Evolutionary conservation across 1,140 invertebrate genomes (phyloP).

Genomic region (Papilio polytes): DNA sequence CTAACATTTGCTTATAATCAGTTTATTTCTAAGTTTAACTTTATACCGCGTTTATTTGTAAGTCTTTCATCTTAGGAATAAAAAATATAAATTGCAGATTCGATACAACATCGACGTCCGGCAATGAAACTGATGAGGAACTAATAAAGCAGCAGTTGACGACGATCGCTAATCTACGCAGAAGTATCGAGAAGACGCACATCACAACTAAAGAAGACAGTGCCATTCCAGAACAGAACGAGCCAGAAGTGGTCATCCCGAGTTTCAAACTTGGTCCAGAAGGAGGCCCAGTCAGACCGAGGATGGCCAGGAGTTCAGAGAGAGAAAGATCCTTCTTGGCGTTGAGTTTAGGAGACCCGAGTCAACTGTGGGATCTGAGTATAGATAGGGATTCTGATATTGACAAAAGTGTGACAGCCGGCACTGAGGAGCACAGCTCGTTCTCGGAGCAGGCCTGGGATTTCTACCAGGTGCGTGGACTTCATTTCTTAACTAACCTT

Average conservation of each 20-base stretch:
- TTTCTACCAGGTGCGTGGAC: slow-evolving; percentile 88
- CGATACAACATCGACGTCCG: slow-evolving; percentile 80
- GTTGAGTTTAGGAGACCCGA: slow-evolving; percentile 71
- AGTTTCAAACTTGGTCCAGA: slow-evolving; percentile 86
- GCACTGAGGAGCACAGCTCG: slow-evolving; percentile 89
- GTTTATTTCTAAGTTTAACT: no score
- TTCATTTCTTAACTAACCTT: not conserved
- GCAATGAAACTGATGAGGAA: slow-evolving; percentile 82
- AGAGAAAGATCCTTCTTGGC: slow-evolving; percentile 74
- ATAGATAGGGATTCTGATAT: slow-evolving; percentile 79
- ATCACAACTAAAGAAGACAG: slow-evolving; percentile 77
- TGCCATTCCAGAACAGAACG: slow-evolving; percentile 76
- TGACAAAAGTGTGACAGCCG: slow-evolving; percentile 80
- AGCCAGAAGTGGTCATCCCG: slow-evolving; percentile 74
- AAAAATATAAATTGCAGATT: slow-evolving; percentile 60
- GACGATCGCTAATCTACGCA: slow-evolving; percentile 70
- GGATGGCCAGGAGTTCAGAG: slow-evolving; percentile 72
- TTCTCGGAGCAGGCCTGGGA: slow-evolving; percentile 95
- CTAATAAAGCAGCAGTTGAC: slow-evolving; percentile 69
- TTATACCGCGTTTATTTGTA: no score
- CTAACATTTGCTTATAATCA: no score
- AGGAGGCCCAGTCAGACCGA: slow-evolving; percentile 71
- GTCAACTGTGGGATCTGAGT: slow-evolving; percentile 71
- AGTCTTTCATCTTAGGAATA: no score
- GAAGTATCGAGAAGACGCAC: slow-evolving; percentile 81